phyloP scores from a whole-genome alignment of 2,797 vertebrate genomes.

The Xerus rutilus region DNA sequence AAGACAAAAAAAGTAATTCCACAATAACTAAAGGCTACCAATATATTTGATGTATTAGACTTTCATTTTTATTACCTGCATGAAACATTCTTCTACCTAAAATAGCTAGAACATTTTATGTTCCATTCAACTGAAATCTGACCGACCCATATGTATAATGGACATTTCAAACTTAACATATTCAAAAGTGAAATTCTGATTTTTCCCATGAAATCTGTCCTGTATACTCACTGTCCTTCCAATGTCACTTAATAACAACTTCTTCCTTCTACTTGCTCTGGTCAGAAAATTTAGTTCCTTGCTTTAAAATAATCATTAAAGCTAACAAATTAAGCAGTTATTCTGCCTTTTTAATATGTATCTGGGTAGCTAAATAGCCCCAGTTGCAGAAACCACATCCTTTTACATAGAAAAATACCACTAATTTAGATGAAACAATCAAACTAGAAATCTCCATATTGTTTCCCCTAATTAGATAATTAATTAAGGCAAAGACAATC shows the following conservation, averaged over 20 bases:
- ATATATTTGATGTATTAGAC: background rate
- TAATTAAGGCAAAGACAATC: background rate
- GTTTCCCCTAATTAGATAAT: background rate
- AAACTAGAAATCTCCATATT: slow-evolving; percentile 5
- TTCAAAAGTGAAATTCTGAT: background rate
- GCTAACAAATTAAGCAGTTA: background rate
- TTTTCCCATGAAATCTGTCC: background rate
- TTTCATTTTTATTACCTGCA: background rate
- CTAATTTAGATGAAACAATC: background rate
- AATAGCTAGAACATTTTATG: background rate
- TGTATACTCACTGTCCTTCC: background rate
- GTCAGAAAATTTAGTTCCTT: background rate
- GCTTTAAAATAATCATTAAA: background rate
- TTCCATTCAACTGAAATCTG: background rate
- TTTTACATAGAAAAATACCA: background rate
- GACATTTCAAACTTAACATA: background rate
- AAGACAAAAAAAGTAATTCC: background rate
- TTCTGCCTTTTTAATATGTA: background rate
- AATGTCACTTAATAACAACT: background rate
- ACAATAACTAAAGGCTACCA: background rate
- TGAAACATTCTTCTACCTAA: background rate
- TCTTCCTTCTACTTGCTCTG: background rate
- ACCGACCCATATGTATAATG: background rate
- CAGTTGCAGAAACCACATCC: background rate
- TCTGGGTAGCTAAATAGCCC: background rate